Evolutionary conservation across 2,113 vertebrate species (phyloP).

Genomic region (Pteropus alecto): DNA sequence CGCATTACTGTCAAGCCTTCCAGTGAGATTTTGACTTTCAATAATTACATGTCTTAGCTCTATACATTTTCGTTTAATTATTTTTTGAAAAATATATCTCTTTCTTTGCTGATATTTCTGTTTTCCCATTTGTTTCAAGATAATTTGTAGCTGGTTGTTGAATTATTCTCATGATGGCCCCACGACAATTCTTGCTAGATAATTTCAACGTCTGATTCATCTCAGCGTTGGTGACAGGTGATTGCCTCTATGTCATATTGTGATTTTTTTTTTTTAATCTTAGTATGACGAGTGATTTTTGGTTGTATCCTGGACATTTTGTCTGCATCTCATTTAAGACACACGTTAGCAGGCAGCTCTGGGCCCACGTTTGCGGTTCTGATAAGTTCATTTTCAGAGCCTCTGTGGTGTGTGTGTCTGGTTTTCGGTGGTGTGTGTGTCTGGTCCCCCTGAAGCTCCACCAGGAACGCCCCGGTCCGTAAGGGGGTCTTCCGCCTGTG

Average conservation of each 20-base stretch:
- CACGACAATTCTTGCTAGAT: background rate
- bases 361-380: background rate
- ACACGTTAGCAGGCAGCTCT: no score
- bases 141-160: background rate
- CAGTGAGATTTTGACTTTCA: background rate
- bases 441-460: no score
- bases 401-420: background rate
- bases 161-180: accelerated
- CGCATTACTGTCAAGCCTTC: accelerated
- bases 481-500: background rate
- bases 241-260: accelerated
- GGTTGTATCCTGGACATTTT: no score
- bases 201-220: accelerated
- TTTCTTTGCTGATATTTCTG: background rate
- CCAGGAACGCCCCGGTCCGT: no score
- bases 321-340: no score
- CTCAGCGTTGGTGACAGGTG: accelerated
- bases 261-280: background rate
- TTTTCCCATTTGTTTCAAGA: background rate
- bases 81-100: background rate
- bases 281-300: background rate
- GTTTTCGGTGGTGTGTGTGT: no score
- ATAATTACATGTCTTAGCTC: background rate
- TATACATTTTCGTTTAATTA: background rate
- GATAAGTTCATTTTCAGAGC: background rate